Evolutionary conservation across 2,113 vertebrate genomes (phyloP).

Genomic region (Saccopteryx leptura): DNA sequence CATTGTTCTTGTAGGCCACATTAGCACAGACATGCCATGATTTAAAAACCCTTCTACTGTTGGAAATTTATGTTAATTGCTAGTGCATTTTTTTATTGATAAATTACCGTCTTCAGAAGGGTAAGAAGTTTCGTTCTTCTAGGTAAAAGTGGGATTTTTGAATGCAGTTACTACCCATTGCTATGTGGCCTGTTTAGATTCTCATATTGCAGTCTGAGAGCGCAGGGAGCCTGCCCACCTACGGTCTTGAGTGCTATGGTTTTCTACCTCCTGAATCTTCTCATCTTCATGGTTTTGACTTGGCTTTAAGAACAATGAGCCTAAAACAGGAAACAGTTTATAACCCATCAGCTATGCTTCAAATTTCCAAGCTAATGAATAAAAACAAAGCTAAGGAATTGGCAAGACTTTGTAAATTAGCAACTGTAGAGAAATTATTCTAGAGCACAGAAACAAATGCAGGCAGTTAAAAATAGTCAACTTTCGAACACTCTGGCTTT

Average conservation of each 20-base stretch:
- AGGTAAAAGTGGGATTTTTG: neutral
- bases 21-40: neutral
- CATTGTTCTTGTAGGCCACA: neutral
- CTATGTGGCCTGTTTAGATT: neutral
- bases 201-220: neutral
- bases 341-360: conserved; percentile 17
- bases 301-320: conserved; percentile 33
- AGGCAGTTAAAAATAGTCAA: neutral
- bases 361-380: conserved; percentile 54
- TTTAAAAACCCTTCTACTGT: neutral
- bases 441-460: neutral
- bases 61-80: neutral
- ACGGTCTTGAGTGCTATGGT: neutral
- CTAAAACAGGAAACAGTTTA: conserved; percentile 52
- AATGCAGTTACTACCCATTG: neutral
- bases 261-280: neutral
- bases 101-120: neutral
- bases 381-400: conserved; percentile 53
- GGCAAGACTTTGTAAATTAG: conserved; percentile 18
- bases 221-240: neutral
- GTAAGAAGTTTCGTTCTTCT: neutral
- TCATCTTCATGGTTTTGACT: neutral
- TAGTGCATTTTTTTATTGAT: conserved; percentile 3
- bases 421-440: neutral
- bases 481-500: neutral